Evolutionary conservation across 2,888 invertebrate species (phyloP).

Genomic region (Chaitophorus viminalis): DNA sequence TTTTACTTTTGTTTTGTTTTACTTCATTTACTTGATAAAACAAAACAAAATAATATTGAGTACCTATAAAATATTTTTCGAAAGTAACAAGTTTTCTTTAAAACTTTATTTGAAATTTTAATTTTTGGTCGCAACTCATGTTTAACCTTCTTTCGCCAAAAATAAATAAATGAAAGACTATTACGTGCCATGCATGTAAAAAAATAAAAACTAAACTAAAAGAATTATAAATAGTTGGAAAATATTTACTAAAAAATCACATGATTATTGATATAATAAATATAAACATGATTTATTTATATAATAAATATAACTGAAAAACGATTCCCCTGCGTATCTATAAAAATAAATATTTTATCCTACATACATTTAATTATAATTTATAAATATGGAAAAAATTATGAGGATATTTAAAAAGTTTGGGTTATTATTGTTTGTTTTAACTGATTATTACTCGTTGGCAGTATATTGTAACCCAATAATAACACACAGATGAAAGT

Average conservation of each 20-base stretch:
- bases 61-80: neutral
- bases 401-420: no score
- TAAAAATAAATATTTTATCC: no score
- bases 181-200: neutral
- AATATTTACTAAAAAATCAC: neutral
- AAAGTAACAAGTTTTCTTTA: constrained; percentile 4
- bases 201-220: neutral
- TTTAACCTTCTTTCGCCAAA: neutral
- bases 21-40: neutral
- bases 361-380: no score
- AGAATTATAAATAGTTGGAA: neutral
- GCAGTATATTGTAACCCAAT: no score
- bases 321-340: neutral
- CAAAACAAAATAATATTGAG: neutral
- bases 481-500: no score
- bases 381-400: no score
- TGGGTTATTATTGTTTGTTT: no score
- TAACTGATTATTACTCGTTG: no score
- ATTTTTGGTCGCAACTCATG: neutral
- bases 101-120: neutral
- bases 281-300: neutral
- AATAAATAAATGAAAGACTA: neutral
- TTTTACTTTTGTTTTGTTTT: neutral
- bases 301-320: neutral
- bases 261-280: neutral